A percentile compares a stretch with the other conserved stretches of the same genome.
These are phyloP conservation scores for Caenorhabditis sp. DNA, from an alignment of 2,888 invertebrate species.

Conservation along the genomic window DNA sequence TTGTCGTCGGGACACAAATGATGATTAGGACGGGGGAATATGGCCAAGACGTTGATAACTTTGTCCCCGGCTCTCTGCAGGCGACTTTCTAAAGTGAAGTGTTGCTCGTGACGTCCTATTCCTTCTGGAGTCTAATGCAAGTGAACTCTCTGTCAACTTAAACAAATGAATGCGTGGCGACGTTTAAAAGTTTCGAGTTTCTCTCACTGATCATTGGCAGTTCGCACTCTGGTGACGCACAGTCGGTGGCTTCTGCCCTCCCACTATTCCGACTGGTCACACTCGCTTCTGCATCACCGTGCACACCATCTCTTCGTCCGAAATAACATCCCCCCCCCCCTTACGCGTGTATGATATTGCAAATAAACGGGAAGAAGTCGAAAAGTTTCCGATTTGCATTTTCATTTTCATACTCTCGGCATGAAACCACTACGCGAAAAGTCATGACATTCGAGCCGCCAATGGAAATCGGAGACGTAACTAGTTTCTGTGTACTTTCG, in stretches of 20 bases:
- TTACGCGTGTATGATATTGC: constrained; percentile 13
- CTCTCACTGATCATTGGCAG: constrained; percentile 1
- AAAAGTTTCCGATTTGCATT: constrained; percentile 42
- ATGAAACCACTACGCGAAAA: constrained; percentile 26
- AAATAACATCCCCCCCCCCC: constrained; percentile 16
- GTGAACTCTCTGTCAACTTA: not conserved
- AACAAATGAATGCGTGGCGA: constrained; percentile 3
- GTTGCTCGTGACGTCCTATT: too few relatives aligned
- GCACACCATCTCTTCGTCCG: not conserved
- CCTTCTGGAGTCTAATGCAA: not conserved
- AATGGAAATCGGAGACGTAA: constrained; percentile 46
- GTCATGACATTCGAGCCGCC: constrained; percentile 46
- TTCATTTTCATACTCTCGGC: not conserved
- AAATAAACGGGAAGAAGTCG: not conserved
- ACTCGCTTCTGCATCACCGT: too few relatives aligned
- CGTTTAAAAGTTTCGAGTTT: constrained; percentile 1
- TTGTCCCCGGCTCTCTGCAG: not conserved
- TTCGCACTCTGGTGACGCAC: not conserved
- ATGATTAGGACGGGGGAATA: constrained; percentile 14
- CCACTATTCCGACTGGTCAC: too few relatives aligned
- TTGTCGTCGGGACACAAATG: constrained; percentile 7
- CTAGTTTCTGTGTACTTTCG: constrained; percentile 52
- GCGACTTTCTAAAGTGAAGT: not conserved
- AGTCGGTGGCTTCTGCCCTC: not conserved
- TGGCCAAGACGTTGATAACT: not conserved